Conservation (phyloP, 2,113 vertebrate genomes). For the Pithys albifrons region DNA sequence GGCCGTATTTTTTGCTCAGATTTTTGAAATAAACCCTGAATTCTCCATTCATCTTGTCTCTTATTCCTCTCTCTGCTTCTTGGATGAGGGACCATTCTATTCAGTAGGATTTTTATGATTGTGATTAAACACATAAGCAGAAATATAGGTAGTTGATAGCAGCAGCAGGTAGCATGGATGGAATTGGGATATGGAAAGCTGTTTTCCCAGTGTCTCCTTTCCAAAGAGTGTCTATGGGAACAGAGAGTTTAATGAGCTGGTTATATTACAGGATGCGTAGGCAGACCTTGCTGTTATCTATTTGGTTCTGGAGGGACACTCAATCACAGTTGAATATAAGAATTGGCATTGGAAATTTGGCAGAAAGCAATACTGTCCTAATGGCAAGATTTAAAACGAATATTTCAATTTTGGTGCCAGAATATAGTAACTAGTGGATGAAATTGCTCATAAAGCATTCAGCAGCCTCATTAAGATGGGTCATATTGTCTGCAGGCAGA, state of each 20-base stretch:
- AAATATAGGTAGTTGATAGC: not conserved
- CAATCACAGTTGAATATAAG: not conserved
- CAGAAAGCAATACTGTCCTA: not conserved
- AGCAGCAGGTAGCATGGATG: not conserved
- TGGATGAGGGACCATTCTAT: not conserved
- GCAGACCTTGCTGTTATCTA: not conserved
- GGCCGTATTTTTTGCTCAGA: not conserved
- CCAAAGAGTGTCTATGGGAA: not conserved
- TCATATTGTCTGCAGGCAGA: slow-evolving; percentile 38
- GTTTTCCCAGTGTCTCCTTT: not conserved
- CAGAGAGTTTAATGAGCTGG: not conserved
- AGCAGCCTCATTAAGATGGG: slow-evolving; percentile 34
- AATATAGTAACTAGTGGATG: slow-evolving; percentile 41
- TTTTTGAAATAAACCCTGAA: not conserved
- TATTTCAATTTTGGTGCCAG: slow-evolving; percentile 49
- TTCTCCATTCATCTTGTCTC: not conserved
- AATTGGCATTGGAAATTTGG: slow-evolving; percentile 32
- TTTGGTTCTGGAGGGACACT: slow-evolving; percentile 1
- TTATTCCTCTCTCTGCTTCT: not conserved
- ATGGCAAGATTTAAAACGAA: slow-evolving; percentile 29
- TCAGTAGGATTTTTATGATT: not conserved
- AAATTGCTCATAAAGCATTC: slow-evolving; percentile 59
- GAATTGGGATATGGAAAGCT: not conserved
- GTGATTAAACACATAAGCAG: not conserved
- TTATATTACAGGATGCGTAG: not conserved